Base-by-base conservation (phyloP, 2,797 vertebrate species). In the Acropternis orthonyx region DNA sequence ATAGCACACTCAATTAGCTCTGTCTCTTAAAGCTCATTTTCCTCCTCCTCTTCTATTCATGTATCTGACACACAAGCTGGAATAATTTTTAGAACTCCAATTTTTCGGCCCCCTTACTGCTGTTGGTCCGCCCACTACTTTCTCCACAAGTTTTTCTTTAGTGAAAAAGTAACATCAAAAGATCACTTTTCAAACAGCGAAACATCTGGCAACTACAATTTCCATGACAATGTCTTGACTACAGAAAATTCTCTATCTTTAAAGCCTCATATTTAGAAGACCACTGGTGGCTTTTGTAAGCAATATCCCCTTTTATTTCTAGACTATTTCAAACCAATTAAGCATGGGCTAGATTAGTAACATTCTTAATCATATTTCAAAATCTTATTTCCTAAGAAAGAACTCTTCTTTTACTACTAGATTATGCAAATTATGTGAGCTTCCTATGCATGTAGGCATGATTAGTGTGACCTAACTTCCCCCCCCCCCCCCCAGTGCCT, bases 41-140 rank as follows among this genome's bases (percentile, higher is more conserved):
- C 85, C 58, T 93, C 87, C 91, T 92, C 89, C 68, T 91, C 68
- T 61, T 88, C 94, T 90, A 84, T 94, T 94, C 81, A 52, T 88
- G 75, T 77, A 94, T 87, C 77, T 93, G 80, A 94, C 80, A 95
- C 54, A 63, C 0, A 7, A 90, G 55, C 36, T 43, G 22, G 46
- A 75, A 69, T n/a, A 72, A 76, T 88, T 94, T 94, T 86, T 81
- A 88, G 66, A 92, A 88, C 66, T 81, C 71, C 0, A 82, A 46
- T 94, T 92, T 10, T 89, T 74, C 59, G 81, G 39, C 88, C 69
- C 49, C 69, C 85, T 95, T 12, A 11, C 88, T 95, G 85, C 68
- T 86, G 61, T 58, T 93, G 88, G 85, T 79, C 83, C 48, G 95
- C 85, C 86, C 71, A 90, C 63, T 32, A 23, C 55, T 61, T 93